Conservation (phyloP, 2,888 invertebrate species). For the Sclerodermus sp. region DNA sequence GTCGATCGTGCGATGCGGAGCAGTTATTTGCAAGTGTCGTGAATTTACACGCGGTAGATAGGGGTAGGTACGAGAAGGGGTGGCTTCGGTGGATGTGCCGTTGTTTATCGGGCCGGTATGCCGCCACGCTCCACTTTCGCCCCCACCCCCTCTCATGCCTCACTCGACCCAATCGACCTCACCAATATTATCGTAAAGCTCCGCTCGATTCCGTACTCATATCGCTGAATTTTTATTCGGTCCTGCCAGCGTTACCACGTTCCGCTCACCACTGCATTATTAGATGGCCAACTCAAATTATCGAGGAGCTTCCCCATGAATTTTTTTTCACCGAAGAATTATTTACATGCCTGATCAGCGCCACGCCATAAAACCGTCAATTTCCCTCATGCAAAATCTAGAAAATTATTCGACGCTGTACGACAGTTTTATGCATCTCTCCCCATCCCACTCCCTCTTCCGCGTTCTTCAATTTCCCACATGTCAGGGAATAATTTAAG, state of each 20-base stretch:
- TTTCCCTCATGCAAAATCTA: too few relatives aligned
- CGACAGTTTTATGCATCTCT: too few relatives aligned
- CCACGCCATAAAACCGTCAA: too few relatives aligned
- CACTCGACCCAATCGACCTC: constrained; percentile 16
- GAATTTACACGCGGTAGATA: constrained; percentile 45
- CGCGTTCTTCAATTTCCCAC: too few relatives aligned
- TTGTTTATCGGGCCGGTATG: constrained; percentile 43
- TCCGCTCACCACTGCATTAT: not conserved
- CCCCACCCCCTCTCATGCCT: constrained; percentile 16
- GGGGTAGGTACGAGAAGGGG: constrained; percentile 17
- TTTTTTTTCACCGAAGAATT: too few relatives aligned
- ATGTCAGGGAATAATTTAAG: too few relatives aligned
- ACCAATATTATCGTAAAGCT: constrained; percentile 28
- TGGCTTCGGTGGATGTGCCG: constrained; percentile 35
- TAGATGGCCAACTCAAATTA: constrained; percentile 1
- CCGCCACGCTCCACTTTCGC: constrained; percentile 34
- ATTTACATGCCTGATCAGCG: too few relatives aligned
- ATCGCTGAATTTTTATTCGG: constrained; percentile 15
- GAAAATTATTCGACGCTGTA: too few relatives aligned
- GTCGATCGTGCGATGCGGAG: constrained; percentile 38
- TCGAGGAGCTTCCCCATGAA: not conserved
- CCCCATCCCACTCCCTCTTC: too few relatives aligned
- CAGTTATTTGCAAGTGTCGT: constrained; percentile 48
- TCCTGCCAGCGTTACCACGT: constrained; percentile 5
- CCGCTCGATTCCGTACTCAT: constrained; percentile 21